Percentiles rank a stretch among this genome's conserved stretches.
phyloP scores from a whole-genome alignment of 2,797 vertebrate species.

The Margarornis squamiger region DNA sequence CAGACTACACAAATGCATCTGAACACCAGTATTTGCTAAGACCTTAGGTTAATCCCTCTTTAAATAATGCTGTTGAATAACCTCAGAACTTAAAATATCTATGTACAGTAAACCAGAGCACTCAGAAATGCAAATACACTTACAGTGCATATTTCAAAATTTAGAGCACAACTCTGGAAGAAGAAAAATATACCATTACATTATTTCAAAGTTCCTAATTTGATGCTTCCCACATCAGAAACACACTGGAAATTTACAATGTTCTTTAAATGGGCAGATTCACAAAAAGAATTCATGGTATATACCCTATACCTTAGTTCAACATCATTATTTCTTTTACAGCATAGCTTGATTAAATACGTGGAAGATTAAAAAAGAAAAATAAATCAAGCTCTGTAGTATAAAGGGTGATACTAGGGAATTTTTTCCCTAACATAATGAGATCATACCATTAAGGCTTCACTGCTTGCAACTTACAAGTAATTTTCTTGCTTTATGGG shows the following conservation, averaged over 20 bases:
- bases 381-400: not conserved
- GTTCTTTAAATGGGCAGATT: not conserved
- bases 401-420: not conserved
- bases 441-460: constrained; percentile 51
- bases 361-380: constrained; percentile 10
- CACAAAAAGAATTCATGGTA: not conserved
- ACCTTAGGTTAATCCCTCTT: not conserved
- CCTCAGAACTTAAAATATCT: not conserved
- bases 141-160: not conserved
- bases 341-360: not conserved
- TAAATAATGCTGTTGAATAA: constrained; percentile 2
- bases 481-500: constrained; percentile 52
- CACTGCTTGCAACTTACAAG: constrained; percentile 42
- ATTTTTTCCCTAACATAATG: constrained; percentile 4
- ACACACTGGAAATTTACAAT: not conserved
- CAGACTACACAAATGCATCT: not conserved
- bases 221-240: not conserved
- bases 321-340: not conserved
- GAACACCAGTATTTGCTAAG: not conserved
- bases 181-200: not conserved
- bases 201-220: not conserved
- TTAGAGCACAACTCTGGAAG: not conserved
- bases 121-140: not conserved
- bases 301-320: not conserved
- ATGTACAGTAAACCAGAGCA: not conserved